Evolutionary conservation across 2,888 invertebrate species (phyloP).

Genomic region (Sarcophaga rosellei): DNA sequence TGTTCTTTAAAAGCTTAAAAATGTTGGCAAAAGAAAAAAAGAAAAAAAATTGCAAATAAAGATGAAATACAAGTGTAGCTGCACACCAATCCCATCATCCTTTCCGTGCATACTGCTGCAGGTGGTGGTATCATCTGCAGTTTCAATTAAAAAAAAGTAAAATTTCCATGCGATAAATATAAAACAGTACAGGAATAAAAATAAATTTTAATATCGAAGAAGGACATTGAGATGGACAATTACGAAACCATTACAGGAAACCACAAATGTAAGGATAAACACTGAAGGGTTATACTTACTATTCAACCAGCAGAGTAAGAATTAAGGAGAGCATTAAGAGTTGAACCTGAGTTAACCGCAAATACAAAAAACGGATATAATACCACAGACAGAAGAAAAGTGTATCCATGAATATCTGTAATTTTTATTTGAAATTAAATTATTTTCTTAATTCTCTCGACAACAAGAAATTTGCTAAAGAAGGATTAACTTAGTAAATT

Average conservation of each 20-base stretch:
- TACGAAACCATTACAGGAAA: background rate
- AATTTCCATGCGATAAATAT: background rate
- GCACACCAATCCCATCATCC: background rate
- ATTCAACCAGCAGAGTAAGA: too few species aligned
- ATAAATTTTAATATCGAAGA: background rate
- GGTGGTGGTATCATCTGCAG: constrained; percentile 61
- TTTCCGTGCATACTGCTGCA: constrained; percentile 24
- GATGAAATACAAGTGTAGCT: background rate
- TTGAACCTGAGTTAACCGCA: too few species aligned
- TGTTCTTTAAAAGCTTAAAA: background rate
- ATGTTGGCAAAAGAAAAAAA: background rate
- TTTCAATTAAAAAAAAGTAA: constrained; percentile 56
- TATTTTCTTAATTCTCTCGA: too few species aligned
- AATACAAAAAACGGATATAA: too few species aligned
- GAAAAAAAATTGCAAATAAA: background rate
- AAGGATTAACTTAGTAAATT: too few species aligned
- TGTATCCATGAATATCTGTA: too few species aligned
- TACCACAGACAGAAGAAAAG: too few species aligned
- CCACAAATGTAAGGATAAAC: background rate
- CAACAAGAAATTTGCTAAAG: too few species aligned
- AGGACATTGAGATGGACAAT: background rate
- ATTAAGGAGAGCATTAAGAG: too few species aligned
- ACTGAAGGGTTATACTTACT: too few species aligned
- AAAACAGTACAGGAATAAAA: background rate
- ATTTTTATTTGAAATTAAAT: too few species aligned